These are phyloP conservation scores for Aradus depressus DNA, from an alignment of 2,888 invertebrate species.

Conservation along the genomic window DNA sequence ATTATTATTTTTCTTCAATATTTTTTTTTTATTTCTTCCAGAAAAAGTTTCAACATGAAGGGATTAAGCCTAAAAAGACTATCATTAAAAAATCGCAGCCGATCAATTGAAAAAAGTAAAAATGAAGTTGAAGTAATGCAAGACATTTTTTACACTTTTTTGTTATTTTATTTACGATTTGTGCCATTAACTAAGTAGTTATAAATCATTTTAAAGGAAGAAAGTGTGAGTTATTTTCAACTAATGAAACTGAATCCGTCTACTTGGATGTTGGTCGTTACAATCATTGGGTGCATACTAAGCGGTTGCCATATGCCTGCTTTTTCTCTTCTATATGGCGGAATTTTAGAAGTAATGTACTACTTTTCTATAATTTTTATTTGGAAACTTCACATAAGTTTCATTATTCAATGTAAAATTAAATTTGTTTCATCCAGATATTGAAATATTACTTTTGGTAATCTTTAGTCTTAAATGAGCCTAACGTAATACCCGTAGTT, in stretches of 20 bases:
- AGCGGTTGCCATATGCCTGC: constrained; percentile 61
- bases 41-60: neutral
- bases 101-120: neutral
- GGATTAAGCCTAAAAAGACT: neutral
- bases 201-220: neutral
- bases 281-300: constrained; percentile 50
- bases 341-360: constrained; percentile 54
- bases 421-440: neutral
- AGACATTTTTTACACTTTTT: too few relatives aligned
- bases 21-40: neutral
- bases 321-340: constrained; percentile 65
- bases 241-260: constrained; percentile 54
- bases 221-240: constrained; percentile 40
- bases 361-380: neutral
- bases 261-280: constrained; percentile 54
- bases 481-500: neutral
- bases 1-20: too few relatives aligned
- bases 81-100: neutral
- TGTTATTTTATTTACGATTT: too few relatives aligned
- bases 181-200: neutral
- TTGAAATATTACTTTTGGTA: neutral
- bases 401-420: neutral
- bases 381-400: neutral
- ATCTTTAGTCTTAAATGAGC: neutral
- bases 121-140: neutral